Evolutionary conservation across 2,797 vertebrate genomes (phyloP), one percentile per base, ranked within the genome.

Genomic region (Pangasius macronema): DNA sequence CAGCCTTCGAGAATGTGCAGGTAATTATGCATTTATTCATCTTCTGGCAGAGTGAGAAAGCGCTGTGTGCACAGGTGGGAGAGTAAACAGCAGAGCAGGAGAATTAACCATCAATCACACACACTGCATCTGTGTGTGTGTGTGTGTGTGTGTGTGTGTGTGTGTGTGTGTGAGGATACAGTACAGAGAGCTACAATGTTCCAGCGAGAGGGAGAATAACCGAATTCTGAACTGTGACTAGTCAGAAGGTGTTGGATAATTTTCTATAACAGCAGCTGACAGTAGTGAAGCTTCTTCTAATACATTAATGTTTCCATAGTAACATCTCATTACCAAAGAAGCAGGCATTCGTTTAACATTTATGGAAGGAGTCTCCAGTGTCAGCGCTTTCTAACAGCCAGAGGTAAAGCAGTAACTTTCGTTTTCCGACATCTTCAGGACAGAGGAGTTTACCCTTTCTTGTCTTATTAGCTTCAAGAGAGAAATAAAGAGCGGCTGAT

Each of bases 1-100:
- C 87, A 87, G 84, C 63, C 70, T 89, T 85, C 20, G 16, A 86
- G 85, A 90, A 90, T 88, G 88, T 70, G 88, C 91, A 91, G 90
- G 76, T 88, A 88, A 91, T 91, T 89, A 90, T 76, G 59, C 88
- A 81, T 87, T 86, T 81, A 80, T 89, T 85, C 90, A 87, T 84
- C 86, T 86, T 84, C 70, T 91, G 89, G 88, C 63, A 77, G 85
- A 87, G 57, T 80, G 86, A 89, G 85, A 89, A 89, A 87, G 84
- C 36, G 4, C 13, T 9, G 83, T 9, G 70, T 39, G 30, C 36
- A n/a, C 83, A 75, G 63, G 68, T 59, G 68, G 53, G 83, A 75
- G 13, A 59, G 72, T 85, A 85, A 85, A 59, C 83, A 75, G 70
- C 36, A 20, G 84, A 75, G 3, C 36, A 1, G 22, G 33, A 85